Conservation (phyloP, 2,113 vertebrate genomes). For the Corvus hawaiiensis region DNA sequence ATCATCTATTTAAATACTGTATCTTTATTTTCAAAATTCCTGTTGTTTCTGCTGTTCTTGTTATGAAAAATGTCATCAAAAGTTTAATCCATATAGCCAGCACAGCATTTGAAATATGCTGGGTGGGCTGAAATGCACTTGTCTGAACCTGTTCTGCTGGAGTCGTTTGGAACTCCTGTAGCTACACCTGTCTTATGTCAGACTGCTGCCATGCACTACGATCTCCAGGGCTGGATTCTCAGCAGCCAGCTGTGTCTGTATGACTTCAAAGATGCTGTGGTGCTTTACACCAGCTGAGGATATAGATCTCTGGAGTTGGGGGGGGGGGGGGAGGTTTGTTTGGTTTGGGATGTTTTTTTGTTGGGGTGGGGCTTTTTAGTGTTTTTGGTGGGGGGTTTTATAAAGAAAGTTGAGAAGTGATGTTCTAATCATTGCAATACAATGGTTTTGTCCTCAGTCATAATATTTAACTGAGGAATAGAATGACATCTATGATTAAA, state of each 20-base stretch:
- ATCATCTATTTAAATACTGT: conserved; percentile 30
- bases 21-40: neutral
- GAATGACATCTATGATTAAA: conserved; percentile 40
- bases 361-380: neutral
- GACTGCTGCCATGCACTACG: neutral
- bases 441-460: neutral
- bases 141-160: neutral
- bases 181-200: neutral
- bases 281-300: neutral
- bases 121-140: neutral
- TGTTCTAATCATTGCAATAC: conserved; percentile 32
- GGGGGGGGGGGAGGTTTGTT: neutral
- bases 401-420: neutral
- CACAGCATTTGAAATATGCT: neutral
- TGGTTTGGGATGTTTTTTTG: neutral
- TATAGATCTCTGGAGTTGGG: neutral
- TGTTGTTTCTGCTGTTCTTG: neutral
- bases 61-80: neutral
- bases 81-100: neutral
- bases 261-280: neutral
- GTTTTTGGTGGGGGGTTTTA: neutral
- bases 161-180: neutral
- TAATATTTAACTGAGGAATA: conserved; percentile 11
- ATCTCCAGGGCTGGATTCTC: neutral
- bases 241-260: neutral